These are phyloP conservation scores for Amphiprion ocellaris DNA, from an alignment of 2,113 vertebrate species.

Conservation along the genomic window DNA sequence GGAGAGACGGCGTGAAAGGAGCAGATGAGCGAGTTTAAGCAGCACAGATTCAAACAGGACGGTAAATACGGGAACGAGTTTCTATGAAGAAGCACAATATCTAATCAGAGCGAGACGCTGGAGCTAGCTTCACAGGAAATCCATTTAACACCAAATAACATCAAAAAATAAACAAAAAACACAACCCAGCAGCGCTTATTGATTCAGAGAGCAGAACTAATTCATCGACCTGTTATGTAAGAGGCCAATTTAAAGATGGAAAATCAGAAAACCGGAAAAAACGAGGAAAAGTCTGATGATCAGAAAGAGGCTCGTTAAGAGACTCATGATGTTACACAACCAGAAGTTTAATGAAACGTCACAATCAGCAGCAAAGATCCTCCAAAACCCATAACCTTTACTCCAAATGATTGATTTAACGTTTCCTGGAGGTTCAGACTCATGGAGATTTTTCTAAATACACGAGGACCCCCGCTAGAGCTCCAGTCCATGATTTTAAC, in stretches of 20 bases:
- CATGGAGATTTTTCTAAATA: too few species aligned
- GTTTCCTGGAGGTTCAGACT: too few species aligned
- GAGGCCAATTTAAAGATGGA: constrained; percentile 1
- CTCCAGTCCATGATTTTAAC: too few species aligned
- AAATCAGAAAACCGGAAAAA: neutral
- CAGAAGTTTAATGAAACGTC: too few species aligned
- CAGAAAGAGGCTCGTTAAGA: neutral
- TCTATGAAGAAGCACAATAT: constrained; percentile 33
- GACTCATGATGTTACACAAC: neutral
- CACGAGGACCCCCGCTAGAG: too few species aligned
- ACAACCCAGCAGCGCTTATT: neutral
- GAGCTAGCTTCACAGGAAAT: constrained; percentile 40
- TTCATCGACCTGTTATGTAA: constrained; percentile 27
- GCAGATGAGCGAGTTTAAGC: neutral
- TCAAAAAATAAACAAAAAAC: neutral
- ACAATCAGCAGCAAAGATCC: too few species aligned
- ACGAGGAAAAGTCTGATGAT: constrained; percentile 1
- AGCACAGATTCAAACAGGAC: neutral
- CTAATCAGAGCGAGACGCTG: constrained; percentile 31
- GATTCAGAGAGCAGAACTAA: constrained; percentile 10
- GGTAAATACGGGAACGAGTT: too few species aligned
- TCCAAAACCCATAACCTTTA: too few species aligned
- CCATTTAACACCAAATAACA: neutral
- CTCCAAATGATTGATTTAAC: too few species aligned
- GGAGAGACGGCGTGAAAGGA: constrained; percentile 52